Percentiles rank a stretch among this genome's conserved stretches.
These are phyloP conservation scores for Oceanites oceanicus DNA, from an alignment of 2,113 vertebrate species.

Conservation along the genomic window DNA sequence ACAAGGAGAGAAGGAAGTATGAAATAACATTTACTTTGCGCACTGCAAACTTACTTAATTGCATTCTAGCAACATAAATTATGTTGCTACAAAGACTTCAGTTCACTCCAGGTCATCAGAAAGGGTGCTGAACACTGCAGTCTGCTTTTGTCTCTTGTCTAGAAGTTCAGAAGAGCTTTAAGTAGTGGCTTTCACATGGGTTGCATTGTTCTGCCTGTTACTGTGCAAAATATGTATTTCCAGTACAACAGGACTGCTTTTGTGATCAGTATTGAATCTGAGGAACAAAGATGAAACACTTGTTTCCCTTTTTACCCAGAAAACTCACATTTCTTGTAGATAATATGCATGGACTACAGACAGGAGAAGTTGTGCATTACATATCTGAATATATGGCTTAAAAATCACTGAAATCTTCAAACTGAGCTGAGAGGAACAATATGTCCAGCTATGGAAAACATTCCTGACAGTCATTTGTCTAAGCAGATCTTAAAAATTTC, in stretches of 20 bases:
- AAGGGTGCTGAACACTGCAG: neutral
- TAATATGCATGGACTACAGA: neutral
- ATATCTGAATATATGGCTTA: neutral
- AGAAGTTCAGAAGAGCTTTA: neutral
- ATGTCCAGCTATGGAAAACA: neutral
- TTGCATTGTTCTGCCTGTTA: neutral
- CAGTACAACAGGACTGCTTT: neutral
- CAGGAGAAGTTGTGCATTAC: neutral
- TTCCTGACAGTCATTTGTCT: neutral
- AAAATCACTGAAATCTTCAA: neutral
- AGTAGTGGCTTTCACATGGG: neutral
- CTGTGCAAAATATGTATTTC: neutral
- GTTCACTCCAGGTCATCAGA: neutral
- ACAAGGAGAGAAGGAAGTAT: neutral
- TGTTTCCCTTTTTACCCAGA: neutral
- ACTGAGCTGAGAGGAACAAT: neutral
- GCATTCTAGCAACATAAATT: neutral
- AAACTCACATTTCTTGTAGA: neutral
- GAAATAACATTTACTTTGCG: neutral
- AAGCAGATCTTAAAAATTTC: neutral
- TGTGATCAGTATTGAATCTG: neutral
- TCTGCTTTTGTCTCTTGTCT: neutral
- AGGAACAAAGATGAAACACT: neutral
- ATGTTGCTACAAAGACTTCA: fast-evolving
- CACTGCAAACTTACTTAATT: neutral